These are phyloP conservation scores for Athetis lepigone DNA, from an alignment of 2,888 invertebrate species.

Conservation along the genomic window DNA sequence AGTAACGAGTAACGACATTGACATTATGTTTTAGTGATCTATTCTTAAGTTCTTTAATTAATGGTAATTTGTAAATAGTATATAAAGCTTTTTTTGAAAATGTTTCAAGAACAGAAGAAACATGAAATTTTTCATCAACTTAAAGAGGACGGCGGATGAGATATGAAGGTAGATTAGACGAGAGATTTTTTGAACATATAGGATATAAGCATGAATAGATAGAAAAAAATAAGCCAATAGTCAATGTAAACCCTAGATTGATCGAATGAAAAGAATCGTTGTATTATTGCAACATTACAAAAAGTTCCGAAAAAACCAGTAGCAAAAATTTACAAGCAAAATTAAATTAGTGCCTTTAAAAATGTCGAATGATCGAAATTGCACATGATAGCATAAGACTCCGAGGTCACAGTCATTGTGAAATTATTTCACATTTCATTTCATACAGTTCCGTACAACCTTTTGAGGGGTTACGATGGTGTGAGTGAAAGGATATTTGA, in stretches of 20 bases:
- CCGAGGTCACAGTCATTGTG: slow-evolving; percentile 53
- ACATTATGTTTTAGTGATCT: slow-evolving; percentile 16
- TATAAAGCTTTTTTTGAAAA: not conserved
- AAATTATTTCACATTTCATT: slow-evolving; percentile 53
- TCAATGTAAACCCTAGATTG: slow-evolving; percentile 36
- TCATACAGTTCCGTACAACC: slow-evolving; percentile 36
- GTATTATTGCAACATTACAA: slow-evolving; percentile 34
- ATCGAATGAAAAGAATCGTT: slow-evolving; percentile 39
- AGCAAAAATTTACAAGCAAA: slow-evolving; percentile 33
- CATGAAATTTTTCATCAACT: not conserved
- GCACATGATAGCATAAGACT: slow-evolving; percentile 42
- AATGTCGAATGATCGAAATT: slow-evolving; percentile 51
- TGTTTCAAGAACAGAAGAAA: not conserved
- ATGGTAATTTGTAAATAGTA: not conserved
- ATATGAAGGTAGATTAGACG: slow-evolving; percentile 24
- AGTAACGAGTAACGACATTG: slow-evolving; percentile 9
- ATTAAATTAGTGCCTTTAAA: slow-evolving; percentile 51
- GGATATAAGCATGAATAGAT: slow-evolving; percentile 44
- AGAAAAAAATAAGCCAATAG: slow-evolving; percentile 36
- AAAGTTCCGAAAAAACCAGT: slow-evolving; percentile 34
- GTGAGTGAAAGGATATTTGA: slow-evolving; percentile 52
- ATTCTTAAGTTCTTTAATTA: not conserved
- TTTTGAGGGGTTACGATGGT: slow-evolving; percentile 42
- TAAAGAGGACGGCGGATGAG: slow-evolving; percentile 4
- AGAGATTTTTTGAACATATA: slow-evolving; percentile 30